Percentiles rank a stretch among this genome's conserved stretches.
These are phyloP conservation scores for Rhincodon typus DNA, from an alignment of 2,797 vertebrate genomes.

Conservation along the genomic window DNA sequence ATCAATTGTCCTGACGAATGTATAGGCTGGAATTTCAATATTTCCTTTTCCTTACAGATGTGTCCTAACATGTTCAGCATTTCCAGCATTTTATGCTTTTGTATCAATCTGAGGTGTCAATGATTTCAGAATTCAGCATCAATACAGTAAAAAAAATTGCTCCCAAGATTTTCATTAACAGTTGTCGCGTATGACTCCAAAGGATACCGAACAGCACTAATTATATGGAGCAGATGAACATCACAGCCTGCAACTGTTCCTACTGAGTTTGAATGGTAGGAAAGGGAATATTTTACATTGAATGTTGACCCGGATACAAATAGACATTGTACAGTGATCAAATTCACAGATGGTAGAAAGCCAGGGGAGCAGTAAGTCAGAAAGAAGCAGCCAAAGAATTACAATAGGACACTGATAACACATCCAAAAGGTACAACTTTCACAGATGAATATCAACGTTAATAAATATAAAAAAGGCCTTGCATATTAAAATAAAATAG, in stretches of 20 bases:
- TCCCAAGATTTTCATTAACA: background rate
- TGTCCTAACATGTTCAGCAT: background rate
- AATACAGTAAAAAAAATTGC: background rate
- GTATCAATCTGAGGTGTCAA: background rate
- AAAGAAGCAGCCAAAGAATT: background rate
- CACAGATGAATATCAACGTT: background rate
- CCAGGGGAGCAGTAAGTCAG: background rate
- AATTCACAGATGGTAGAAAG: background rate
- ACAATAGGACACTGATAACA: background rate
- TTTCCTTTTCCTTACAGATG: background rate
- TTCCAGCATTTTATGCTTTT: slow-evolving; percentile 6
- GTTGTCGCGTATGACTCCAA: background rate
- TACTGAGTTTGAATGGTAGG: background rate
- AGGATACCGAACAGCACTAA: background rate
- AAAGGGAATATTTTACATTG: background rate
- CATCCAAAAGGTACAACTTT: background rate
- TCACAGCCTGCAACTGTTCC: background rate
- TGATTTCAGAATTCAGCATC: background rate
- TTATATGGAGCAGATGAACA: background rate
- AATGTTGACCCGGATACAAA: background rate
- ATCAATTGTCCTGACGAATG: background rate
- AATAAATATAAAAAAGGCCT: background rate
- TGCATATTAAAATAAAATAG: background rate
- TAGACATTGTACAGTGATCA: background rate
- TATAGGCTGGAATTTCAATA: background rate